Evolutionary conservation across 2,888 invertebrate species (phyloP).

Genomic region (Embidobia sp.): DNA sequence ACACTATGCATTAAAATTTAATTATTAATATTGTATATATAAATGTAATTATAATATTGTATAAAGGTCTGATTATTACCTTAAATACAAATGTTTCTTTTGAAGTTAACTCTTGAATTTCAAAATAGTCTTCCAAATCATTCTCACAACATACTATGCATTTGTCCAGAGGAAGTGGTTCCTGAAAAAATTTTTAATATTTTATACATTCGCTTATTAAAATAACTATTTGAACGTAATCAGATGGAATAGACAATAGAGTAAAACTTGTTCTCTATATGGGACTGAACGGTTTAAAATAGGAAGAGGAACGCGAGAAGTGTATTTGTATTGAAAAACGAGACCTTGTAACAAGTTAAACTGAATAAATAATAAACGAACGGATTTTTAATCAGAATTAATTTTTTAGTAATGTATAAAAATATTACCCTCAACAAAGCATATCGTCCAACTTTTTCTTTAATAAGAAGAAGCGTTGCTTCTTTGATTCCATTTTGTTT

Average conservation of each 20-base stretch:
- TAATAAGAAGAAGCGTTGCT: slow-evolving; percentile 92
- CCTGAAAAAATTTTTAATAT: slow-evolving; percentile 81
- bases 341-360: no score
- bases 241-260: slow-evolving; percentile 9
- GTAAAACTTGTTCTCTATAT: not conserved
- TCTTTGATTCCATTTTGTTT: slow-evolving; percentile 90
- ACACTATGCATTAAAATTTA: no score
- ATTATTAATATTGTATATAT: no score
- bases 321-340: no score
- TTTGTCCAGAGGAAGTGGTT: slow-evolving; percentile 94
- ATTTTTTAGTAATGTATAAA: no score
- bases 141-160: slow-evolving; percentile 95
- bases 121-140: slow-evolving; percentile 96
- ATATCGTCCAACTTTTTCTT: slow-evolving; percentile 95
- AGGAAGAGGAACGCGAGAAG: no score
- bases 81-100: slow-evolving; percentile 97
- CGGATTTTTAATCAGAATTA: no score
- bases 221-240: no score
- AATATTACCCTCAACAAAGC: slow-evolving; percentile 87
- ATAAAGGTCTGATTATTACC: no score
- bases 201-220: not conserved
- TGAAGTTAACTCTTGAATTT: slow-evolving; percentile 95
- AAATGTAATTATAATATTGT: no score
- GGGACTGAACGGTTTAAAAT: no score
- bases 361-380: no score